phyloP scores from a whole-genome alignment of 2,888 invertebrate species.

The Acleris holmiana region DNA sequence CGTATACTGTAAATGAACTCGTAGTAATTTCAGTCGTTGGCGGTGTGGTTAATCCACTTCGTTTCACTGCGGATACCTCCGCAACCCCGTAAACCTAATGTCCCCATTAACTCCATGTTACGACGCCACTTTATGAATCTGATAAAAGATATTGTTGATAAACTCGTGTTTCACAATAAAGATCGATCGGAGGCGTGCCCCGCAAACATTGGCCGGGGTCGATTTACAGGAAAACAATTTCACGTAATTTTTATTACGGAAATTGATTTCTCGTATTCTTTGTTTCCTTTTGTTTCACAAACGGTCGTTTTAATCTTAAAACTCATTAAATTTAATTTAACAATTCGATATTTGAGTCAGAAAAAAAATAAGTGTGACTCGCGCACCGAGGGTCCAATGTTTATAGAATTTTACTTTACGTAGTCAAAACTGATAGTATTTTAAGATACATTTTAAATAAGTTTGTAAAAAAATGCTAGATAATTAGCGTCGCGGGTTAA shows the following conservation, averaged over 20 bases:
- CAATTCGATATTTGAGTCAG: too few relatives aligned
- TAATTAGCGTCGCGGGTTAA: too few relatives aligned
- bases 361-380: too few relatives aligned
- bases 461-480: too few relatives aligned
- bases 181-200: too few relatives aligned
- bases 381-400: background rate
- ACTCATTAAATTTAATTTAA: too few relatives aligned
- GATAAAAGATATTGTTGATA: constrained; percentile 16
- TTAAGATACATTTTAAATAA: too few relatives aligned
- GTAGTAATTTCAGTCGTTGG: constrained; percentile 4
- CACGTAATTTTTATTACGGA: background rate
- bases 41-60: constrained; percentile 30
- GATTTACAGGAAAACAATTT: constrained; percentile 14
- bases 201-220: constrained; percentile 8
- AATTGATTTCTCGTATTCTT: constrained; percentile 11
- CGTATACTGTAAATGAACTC: background rate
- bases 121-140: constrained; percentile 21
- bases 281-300: too few relatives aligned
- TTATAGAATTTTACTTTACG: too few relatives aligned
- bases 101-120: constrained; percentile 18
- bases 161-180: constrained; percentile 3
- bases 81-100: constrained; percentile 16
- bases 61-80: constrained; percentile 13
- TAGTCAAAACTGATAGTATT: background rate
- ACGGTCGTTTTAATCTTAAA: too few relatives aligned